These are phyloP conservation scores for Charanyca ferruginea DNA, from an alignment of 2,888 invertebrate species.

Conservation along the genomic window DNA sequence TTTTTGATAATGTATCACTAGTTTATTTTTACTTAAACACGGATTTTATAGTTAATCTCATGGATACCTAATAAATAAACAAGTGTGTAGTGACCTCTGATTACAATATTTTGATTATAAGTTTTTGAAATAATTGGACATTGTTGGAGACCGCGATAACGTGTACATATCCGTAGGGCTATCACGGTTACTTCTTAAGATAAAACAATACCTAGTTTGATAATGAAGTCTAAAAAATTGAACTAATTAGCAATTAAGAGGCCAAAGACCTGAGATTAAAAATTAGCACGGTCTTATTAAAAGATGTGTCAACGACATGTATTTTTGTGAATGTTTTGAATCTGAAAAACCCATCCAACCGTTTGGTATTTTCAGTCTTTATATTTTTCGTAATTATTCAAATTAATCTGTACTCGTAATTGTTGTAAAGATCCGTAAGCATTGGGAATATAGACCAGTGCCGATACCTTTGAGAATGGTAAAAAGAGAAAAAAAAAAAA, in stretches of 20 bases:
- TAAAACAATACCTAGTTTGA: constrained; percentile 15
- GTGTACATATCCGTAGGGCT: constrained; percentile 5
- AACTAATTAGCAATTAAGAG: constrained; percentile 25
- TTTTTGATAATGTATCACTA: not conserved
- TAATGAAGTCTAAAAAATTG: constrained; percentile 5
- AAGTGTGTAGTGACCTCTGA: constrained; percentile 15
- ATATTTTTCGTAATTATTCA: too few species aligned
- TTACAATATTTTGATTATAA: constrained; percentile 8
- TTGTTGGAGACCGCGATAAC: not conserved
- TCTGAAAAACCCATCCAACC: not conserved
- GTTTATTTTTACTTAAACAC: not conserved
- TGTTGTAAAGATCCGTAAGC: too few species aligned
- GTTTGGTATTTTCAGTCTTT: too few species aligned
- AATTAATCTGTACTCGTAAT: too few species aligned
- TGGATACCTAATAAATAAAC: constrained; percentile 1
- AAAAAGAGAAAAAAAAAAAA: too few species aligned
- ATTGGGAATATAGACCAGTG: too few species aligned
- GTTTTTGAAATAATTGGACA: constrained; percentile 26
- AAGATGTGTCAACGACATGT: not conserved
- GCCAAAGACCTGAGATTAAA: constrained; percentile 21
- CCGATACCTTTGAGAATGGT: too few species aligned
- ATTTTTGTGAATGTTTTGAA: not conserved
- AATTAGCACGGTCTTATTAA: not conserved
- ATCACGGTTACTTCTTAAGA: not conserved
- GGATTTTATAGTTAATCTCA: constrained; percentile 6